These are phyloP conservation scores for Gymnarchus niloticus DNA, from an alignment of 2,113 vertebrate genomes.

Conservation along the genomic window DNA sequence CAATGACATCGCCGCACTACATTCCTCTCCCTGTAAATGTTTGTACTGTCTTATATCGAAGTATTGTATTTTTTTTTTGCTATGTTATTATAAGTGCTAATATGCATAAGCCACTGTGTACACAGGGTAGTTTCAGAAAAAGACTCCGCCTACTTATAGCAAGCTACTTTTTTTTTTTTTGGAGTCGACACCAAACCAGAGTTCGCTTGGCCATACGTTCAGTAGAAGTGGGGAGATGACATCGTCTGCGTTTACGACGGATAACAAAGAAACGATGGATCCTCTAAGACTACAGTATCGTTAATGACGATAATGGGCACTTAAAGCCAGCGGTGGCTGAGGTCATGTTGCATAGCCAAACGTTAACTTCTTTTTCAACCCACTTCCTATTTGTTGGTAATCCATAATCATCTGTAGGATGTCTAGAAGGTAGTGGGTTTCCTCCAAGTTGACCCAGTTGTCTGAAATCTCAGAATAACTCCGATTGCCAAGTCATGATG, in stretches of 20 bases:
- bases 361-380: neutral
- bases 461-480: too few relatives aligned
- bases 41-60: neutral
- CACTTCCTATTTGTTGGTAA: neutral
- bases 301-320: neutral
- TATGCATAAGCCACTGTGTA: neutral
- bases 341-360: neutral
- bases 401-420: neutral
- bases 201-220: neutral
- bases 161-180: neutral
- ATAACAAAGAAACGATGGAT: neutral
- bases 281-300: neutral
- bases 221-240: neutral
- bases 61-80: neutral
- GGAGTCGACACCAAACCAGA: neutral
- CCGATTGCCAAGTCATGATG: neutral
- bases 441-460: neutral
- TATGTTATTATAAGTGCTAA: neutral
- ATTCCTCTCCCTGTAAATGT: conserved; percentile 13
- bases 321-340: neutral
- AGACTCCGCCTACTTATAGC: neutral
- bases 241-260: neutral
- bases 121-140: neutral
- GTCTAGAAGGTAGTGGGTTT: neutral
- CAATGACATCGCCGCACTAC: neutral